A percentile compares a stretch with the other conserved stretches of the same genome.
These are phyloP conservation scores for Netta rufina DNA, from an alignment of 2,797 vertebrate genomes.

Conservation along the genomic window DNA sequence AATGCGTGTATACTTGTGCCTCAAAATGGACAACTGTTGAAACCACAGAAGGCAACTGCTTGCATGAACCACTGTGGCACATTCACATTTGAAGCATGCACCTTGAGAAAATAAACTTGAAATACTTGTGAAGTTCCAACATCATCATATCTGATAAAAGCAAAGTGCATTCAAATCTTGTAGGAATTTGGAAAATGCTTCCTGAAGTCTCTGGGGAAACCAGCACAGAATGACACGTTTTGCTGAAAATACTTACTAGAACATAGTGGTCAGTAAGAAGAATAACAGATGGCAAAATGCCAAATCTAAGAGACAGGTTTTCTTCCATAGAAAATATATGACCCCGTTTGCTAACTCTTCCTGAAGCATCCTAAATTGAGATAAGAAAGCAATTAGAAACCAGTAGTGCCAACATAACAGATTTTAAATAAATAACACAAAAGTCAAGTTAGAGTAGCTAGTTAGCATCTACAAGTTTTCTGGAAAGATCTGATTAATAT, in stretches of 20 bases:
- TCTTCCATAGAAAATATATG: constrained; percentile 90
- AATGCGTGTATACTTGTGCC: not conserved
- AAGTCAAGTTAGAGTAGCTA: not conserved
- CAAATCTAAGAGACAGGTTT: constrained; percentile 84
- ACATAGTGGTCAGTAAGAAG: constrained; percentile 91
- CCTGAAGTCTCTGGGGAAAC: not conserved
- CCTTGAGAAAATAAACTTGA: not conserved
- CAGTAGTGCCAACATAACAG: not conserved
- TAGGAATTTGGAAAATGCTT: not conserved
- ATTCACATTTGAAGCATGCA: not conserved
- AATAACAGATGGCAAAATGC: constrained; percentile 88
- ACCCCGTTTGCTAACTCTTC: constrained; percentile 78
- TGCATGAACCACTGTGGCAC: not conserved
- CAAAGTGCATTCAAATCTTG: not conserved
- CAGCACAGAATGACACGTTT: not conserved
- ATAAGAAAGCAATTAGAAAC: not conserved
- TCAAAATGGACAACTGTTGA: not conserved
- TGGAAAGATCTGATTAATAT: not conserved
- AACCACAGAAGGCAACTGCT: not conserved
- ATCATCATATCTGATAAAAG: not conserved
- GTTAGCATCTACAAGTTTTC: not conserved
- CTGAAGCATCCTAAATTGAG: constrained; percentile 85
- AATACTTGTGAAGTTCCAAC: not conserved
- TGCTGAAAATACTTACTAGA: constrained; percentile 79
- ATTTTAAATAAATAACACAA: not conserved